Evolutionary conservation across 2,888 invertebrate genomes (phyloP), one percentile per base, ranked within the genome.

Genomic region (Diploptera punctata): DNA sequence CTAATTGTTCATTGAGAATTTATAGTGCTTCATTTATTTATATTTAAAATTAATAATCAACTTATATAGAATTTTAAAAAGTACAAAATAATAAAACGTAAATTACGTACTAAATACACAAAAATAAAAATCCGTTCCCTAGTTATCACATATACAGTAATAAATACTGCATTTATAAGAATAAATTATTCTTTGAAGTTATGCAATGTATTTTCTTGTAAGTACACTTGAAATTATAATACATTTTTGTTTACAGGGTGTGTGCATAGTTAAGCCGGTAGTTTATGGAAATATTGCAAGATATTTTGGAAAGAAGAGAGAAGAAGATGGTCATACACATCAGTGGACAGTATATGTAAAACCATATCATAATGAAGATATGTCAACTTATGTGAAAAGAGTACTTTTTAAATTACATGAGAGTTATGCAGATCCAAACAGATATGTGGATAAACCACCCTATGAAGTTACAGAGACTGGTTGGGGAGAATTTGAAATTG

Each of bases 401-500:
- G 92, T 98, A 0, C 95, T 97, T 80, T 99, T 99, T 80, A 99
- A 99, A 83, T 85, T 99, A 0, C 99, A 99, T 79, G 99, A 99
- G 82, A 98, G 98, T 82, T 99, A 98, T 80, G 89, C 93, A 0
- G 98, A 98, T 83, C 94, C 94, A 0, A 97, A 96, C 81, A 87
- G 99, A 81, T 95, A 98, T 76, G 88, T 98, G 0, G 93, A 94
- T 0, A 95, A 97, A 81, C 97, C 98, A 0, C 99, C 99, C 0
- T 99, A 97, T 81, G 98, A 99, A 85, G 90, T 99, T 5, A 95
- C 94, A 0, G 99, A 99, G 84, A 99, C 99, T 0, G 99, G 99
- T 1, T 99, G 99, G 99, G 99, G 99, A 77, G 99, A 99, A 85
- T 99, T 99, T 82, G 99, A 99, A 84, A 94, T 99, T 76, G 94